Percentiles rank a stretch among this genome's conserved stretches.
phyloP scores from a whole-genome alignment of 1,140 invertebrate genomes.

The Temnothorax longispinosus region DNA sequence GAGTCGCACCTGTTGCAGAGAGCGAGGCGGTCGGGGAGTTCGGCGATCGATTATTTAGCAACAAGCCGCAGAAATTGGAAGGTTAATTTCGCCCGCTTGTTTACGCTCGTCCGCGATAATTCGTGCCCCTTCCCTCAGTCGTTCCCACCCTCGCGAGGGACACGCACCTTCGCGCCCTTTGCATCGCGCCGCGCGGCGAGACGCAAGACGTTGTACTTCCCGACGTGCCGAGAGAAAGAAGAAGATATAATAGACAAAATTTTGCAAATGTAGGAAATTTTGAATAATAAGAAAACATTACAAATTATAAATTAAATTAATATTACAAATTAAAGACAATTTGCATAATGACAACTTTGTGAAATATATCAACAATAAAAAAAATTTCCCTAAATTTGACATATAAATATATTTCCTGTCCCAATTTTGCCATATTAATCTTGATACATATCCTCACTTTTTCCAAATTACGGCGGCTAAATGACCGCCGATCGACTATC shows the following conservation, averaged over 20 bases:
- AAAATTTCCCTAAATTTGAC: too few relatives aligned
- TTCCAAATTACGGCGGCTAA: background rate
- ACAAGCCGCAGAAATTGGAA: conserved; percentile 83
- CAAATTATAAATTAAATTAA: background rate
- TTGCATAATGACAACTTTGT: background rate
- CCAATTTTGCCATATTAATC: background rate
- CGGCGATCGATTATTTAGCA: conserved; percentile 84
- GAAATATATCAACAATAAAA: background rate
- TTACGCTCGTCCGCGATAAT: conserved; percentile 79
- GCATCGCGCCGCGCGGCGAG: background rate
- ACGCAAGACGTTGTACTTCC: background rate
- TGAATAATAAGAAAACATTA: too few relatives aligned
- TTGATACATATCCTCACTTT: too few relatives aligned
- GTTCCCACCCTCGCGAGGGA: background rate
- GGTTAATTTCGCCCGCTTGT: conserved; percentile 82
- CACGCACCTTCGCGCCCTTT: background rate
- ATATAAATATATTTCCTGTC: background rate
- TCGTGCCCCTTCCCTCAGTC: conserved; percentile 70
- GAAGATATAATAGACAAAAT: background rate
- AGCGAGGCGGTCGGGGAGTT: conserved; percentile 72
- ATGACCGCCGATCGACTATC: background rate
- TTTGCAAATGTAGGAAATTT: background rate
- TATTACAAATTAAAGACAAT: background rate
- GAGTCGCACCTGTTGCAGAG: conserved; percentile 79
- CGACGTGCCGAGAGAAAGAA: too few relatives aligned